Base-by-base conservation (phyloP, 2,113 vertebrate genomes). In the Pholis gunnellus region DNA sequence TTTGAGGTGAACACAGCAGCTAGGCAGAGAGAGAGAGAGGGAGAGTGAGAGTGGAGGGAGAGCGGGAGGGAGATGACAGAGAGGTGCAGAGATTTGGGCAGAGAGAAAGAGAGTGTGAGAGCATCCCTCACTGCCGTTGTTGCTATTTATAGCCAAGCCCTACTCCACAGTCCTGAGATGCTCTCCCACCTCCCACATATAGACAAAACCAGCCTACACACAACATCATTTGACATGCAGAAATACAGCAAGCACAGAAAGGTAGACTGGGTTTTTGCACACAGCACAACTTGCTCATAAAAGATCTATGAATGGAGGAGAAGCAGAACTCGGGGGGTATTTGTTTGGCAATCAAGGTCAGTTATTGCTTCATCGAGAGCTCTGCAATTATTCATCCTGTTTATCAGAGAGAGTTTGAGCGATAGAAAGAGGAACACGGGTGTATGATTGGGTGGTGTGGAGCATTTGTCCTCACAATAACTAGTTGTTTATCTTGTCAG, bases 401-500 rank as follows among this genome's bases (percentile, higher is more conserved):
- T 86, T 89, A 74, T 82, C 63, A 77, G 42, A 75, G 75, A 79
- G 65, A 64, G 81, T 68, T 56, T 81, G 40, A 54, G 68, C 6
- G 11, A 64, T 54, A 69, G 63, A 86, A 83, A 88, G 78, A 84
- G 83, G 86, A 91, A 91, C 77, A 57, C 85, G 77, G 25, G 82
- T 88, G 83, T 48, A 63, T 74, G 42, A 52, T 65, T 72, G 68
- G 81, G 82, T 56, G 52, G 81, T 34, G 79, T 82, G 86, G 68
- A 75, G 89, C 78, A 50, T 86, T 84, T 82, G 76, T 82, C 71
- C 86, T 87, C 76, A 87, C 94, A 95, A 94, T 96, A 93, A 93
- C 90, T 94, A 90, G 90, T 94, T 95, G 95, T 96, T 95, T 96
- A 90, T 96, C 94, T 95, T 96, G 96, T 95, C 94, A 94, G 79